These are phyloP conservation scores for Parazoanthus darwini DNA, from an alignment of 92 coral and sea anemone species.

Conservation along the genomic window DNA sequence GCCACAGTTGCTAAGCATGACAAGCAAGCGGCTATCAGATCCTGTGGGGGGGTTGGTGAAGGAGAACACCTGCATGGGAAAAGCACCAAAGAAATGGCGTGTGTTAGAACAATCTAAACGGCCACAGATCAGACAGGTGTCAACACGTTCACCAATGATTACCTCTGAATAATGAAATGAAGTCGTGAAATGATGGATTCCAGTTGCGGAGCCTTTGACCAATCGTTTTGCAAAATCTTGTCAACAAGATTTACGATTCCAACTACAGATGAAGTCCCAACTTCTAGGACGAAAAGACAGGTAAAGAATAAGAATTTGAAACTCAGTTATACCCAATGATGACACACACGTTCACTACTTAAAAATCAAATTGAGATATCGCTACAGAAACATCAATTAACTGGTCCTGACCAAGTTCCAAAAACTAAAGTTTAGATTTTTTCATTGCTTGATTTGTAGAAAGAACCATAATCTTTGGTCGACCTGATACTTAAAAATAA, in stretches of 20 bases:
- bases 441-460: neutral
- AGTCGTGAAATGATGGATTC: conserved; percentile 72
- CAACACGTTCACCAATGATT: neutral
- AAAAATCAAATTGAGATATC: too few relatives aligned
- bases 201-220: conserved; percentile 78
- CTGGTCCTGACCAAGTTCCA: neutral
- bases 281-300: conserved; percentile 38
- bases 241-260: conserved; percentile 81
- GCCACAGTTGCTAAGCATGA: conserved; percentile 90
- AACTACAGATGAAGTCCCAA: conserved; percentile 63
- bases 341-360: neutral
- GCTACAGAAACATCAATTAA: neutral
- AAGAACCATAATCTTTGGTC: neutral
- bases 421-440: neutral
- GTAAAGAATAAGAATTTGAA: neutral
- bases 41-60: conserved; percentile 84
- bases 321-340: neutral
- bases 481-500: neutral
- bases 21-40: conserved; percentile 81
- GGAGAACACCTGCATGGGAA: conserved; percentile 68
- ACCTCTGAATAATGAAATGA: conserved; percentile 87
- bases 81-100: neutral
- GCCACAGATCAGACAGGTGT: neutral
- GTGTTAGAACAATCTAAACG: neutral
- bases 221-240: conserved; percentile 78